phyloP scores from a whole-genome alignment of 2,113 vertebrate genomes.

The Vombatus ursinus region DNA sequence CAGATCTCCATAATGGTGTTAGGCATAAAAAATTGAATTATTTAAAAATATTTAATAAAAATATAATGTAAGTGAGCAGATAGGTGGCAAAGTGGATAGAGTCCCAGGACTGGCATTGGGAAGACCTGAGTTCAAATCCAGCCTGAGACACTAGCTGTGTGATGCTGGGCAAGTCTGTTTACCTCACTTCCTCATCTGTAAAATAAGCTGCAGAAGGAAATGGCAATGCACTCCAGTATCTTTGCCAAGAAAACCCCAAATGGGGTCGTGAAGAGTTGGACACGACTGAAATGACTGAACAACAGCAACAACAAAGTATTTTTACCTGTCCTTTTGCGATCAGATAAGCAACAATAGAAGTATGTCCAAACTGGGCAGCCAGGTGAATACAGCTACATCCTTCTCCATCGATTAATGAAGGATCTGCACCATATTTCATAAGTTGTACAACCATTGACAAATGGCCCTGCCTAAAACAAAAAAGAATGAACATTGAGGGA shows the following conservation, averaged over 20 bases:
- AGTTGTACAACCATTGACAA: conserved; percentile 99
- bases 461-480: conserved; percentile 94
- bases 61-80: neutral
- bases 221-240: neutral
- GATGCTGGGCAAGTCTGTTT: neutral
- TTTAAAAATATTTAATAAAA: neutral
- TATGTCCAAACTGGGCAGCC: conserved; percentile 99
- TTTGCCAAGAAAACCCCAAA: neutral
- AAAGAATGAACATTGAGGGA: conserved; percentile 73
- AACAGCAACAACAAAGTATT: conserved; percentile 35
- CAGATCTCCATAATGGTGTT: neutral
- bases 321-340: conserved; percentile 99
- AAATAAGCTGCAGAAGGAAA: neutral
- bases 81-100: neutral
- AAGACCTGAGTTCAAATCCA: neutral
- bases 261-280: neutral
- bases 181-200: neutral
- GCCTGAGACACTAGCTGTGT: neutral
- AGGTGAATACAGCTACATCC: conserved; percentile 98
- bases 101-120: neutral
- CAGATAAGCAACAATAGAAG: conserved; percentile 98
- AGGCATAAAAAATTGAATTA: neutral
- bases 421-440: conserved; percentile 98
- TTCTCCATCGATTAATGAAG: conserved; percentile 97
- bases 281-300: neutral